These are phyloP conservation scores for Leontocebus nigricollis DNA, from an alignment of 2,797 vertebrate species.

Conservation along the genomic window DNA sequence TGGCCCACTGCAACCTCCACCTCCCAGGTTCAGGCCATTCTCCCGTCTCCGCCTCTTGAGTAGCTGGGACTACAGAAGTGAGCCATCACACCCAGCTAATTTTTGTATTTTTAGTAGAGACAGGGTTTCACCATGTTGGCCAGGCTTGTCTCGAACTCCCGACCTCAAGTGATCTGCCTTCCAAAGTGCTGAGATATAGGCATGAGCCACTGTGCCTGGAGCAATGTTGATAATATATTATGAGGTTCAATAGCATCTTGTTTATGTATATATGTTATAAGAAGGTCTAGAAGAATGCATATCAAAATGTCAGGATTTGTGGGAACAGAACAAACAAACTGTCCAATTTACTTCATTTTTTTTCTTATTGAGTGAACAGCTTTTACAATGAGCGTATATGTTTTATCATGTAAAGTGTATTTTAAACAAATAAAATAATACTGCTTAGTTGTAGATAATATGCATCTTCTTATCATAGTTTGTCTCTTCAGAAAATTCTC, in stretches of 20 bases:
- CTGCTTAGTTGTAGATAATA: not conserved
- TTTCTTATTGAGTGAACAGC: not conserved
- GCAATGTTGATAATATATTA: not conserved
- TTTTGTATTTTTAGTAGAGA: not conserved
- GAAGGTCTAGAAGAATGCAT: not conserved
- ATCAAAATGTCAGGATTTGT: not conserved
- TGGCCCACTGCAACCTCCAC: not conserved
- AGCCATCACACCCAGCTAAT: not conserved
- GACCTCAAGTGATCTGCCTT: not conserved
- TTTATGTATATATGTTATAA: not conserved
- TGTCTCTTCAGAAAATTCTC: not conserved
- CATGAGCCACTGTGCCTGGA: not conserved
- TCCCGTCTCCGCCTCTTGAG: not conserved
- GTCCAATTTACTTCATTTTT: not conserved
- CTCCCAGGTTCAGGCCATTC: not conserved
- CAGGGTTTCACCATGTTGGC: not conserved
- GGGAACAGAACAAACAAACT: not conserved
- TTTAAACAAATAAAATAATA: not conserved
- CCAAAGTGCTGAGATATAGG: not conserved
- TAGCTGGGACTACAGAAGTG: not conserved
- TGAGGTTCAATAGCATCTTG: not conserved
- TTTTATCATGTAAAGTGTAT: not conserved
- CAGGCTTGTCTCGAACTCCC: not conserved
- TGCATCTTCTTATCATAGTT: not conserved
- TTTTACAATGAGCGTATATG: not conserved